Evolutionary conservation across 92 coral and sea anemone genomes (phyloP).

Genomic region (Bergia puertoricense): DNA sequence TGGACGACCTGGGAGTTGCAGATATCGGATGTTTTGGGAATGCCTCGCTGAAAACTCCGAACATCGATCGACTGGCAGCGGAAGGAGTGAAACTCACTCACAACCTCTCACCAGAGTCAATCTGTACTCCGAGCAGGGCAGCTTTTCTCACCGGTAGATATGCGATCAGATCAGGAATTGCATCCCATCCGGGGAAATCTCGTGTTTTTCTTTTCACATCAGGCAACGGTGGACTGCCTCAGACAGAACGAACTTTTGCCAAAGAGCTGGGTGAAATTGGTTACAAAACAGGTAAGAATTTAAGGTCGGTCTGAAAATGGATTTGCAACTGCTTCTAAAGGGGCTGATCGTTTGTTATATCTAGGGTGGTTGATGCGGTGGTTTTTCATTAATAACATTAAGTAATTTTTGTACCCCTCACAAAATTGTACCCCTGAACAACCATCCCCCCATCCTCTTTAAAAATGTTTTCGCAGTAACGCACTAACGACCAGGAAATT

Average conservation of each 20-base stretch:
- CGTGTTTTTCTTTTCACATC: conserved; percentile 43
- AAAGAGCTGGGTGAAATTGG: conserved; percentile 35
- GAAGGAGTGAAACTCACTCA: conserved; percentile 52
- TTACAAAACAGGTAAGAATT: conserved; percentile 44
- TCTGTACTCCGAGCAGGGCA: conserved; percentile 60
- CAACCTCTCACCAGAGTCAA: conserved; percentile 46
- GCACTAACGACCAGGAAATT: too few species aligned
- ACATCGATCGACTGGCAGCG: conserved; percentile 50
- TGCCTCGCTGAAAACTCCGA: conserved; percentile 51
- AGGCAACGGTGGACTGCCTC: conserved; percentile 46
- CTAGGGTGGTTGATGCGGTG: too few species aligned
- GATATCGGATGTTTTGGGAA: conserved; percentile 62
- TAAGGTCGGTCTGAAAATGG: too few species aligned
- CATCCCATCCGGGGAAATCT: conserved; percentile 1
- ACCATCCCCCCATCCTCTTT: too few species aligned
- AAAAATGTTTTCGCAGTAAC: too few species aligned
- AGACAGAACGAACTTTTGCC: conserved; percentile 53
- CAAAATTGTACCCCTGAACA: too few species aligned
- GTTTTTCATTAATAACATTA: too few species aligned
- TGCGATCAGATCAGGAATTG: conserved; percentile 51
- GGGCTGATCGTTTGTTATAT: too few species aligned
- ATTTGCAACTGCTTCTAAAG: too few species aligned
- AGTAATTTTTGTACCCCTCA: too few species aligned
- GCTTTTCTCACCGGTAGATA: conserved; percentile 58
- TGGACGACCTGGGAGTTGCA: conserved; percentile 59